Percentiles rank a stretch among this genome's conserved stretches.
phyloP scores from a whole-genome alignment of 2,797 vertebrate genomes.

The Glossophaga mutica region DNA sequence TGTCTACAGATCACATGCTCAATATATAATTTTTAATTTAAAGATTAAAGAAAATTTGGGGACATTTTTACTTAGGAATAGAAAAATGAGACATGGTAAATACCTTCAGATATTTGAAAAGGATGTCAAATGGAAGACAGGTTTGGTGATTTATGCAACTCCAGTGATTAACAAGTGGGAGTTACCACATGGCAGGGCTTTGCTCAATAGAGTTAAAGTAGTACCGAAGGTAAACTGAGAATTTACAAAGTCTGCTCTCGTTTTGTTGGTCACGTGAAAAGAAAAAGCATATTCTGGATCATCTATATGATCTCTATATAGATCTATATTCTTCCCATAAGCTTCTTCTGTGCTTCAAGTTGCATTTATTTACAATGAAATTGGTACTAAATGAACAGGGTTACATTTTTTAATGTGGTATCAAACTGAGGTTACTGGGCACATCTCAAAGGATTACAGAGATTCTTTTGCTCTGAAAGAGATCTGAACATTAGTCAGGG shows the following conservation, averaged over 20 bases:
- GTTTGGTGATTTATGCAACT: background rate
- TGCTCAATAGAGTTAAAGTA: slow-evolving; percentile 42
- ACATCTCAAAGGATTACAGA: slow-evolving; percentile 9
- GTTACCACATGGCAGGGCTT: background rate
- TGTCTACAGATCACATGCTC: background rate
- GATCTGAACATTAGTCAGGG: background rate
- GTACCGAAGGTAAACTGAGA: background rate
- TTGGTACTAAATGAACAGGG: background rate
- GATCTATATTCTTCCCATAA: background rate
- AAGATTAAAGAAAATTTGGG: background rate
- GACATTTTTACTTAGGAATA: background rate
- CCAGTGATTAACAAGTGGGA: background rate
- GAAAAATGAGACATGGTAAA: background rate
- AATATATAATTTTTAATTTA: background rate
- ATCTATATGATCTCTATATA: background rate
- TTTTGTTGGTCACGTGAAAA: background rate
- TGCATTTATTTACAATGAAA: background rate
- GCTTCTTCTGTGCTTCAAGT: background rate
- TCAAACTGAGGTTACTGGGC: background rate
- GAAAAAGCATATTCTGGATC: slow-evolving; percentile 19
- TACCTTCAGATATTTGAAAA: slow-evolving; percentile 33
- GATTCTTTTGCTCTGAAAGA: slow-evolving; percentile 29
- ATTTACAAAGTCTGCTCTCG: background rate
- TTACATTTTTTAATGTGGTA: background rate
- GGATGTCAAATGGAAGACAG: background rate